Percentiles rank a stretch among this genome's conserved stretches.
phyloP scores from a whole-genome alignment of 2,888 invertebrate genomes.

The Baronia brevicornis region DNA sequence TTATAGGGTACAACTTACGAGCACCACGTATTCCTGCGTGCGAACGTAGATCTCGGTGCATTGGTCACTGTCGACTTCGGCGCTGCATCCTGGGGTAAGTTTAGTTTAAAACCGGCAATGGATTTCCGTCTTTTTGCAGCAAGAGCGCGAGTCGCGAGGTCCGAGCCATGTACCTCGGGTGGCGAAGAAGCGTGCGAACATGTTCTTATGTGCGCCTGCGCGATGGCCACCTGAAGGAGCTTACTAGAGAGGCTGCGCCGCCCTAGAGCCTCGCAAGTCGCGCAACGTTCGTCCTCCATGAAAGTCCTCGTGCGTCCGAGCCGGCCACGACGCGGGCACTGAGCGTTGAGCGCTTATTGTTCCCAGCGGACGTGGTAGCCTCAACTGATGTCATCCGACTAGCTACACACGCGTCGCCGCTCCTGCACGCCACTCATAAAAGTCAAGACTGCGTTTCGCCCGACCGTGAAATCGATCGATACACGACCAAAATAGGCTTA shows the following conservation, averaged over 20 bases:
- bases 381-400: slow-evolving; percentile 73
- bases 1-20: slow-evolving; percentile 55
- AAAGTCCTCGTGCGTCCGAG: slow-evolving; percentile 65
- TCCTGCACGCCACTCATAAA: slow-evolving; percentile 54
- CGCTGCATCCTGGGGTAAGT: slow-evolving; percentile 44
- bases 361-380: slow-evolving; percentile 66
- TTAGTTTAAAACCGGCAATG: slow-evolving; percentile 59
- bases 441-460: slow-evolving; percentile 51
- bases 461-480: slow-evolving; percentile 56
- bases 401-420: slow-evolving; percentile 57
- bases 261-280: slow-evolving; percentile 66
- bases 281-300: slow-evolving; percentile 68
- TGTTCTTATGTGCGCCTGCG: slow-evolving; percentile 67
- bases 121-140: slow-evolving; percentile 69
- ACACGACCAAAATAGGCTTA: slow-evolving; percentile 65
- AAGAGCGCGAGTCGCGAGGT: slow-evolving; percentile 59
- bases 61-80: slow-evolving; percentile 42
- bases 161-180: slow-evolving; percentile 48
- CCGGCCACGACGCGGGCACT: slow-evolving; percentile 67
- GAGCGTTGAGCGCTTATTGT: slow-evolving; percentile 68
- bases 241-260: slow-evolving; percentile 61
- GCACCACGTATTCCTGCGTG: slow-evolving; percentile 72
- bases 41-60: slow-evolving; percentile 44
- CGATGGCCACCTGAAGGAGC: slow-evolving; percentile 65
- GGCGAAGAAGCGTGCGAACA: slow-evolving; percentile 50